phyloP scores from a whole-genome alignment of 92 coral and sea anemone genomes.

The Heliopora coerulea region DNA sequence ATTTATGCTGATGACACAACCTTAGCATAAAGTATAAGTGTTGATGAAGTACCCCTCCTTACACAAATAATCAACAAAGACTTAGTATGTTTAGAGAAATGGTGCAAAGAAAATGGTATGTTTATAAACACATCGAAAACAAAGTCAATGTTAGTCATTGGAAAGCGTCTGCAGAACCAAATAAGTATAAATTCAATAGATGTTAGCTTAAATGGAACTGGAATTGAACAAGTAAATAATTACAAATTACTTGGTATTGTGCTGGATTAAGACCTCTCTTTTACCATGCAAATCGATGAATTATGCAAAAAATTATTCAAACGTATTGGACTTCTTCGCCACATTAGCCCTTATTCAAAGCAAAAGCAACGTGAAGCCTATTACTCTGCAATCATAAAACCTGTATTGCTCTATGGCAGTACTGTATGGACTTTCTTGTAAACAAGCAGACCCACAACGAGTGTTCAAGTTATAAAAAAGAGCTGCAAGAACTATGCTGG shows the following conservation, averaged over 20 bases:
- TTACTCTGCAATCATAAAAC: conserved; percentile 31
- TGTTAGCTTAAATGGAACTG: conserved; percentile 24
- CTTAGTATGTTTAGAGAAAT: neutral
- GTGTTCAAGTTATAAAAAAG: conserved; percentile 29
- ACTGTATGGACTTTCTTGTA: conserved; percentile 40
- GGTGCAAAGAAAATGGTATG: conserved; percentile 3
- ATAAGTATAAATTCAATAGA: conserved; percentile 4
- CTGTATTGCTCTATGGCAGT: conserved; percentile 31
- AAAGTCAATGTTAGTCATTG: conserved; percentile 41
- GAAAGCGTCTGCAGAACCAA: conserved; percentile 35
- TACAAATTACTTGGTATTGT: conserved; percentile 47
- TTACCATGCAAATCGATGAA: too few relatives aligned
- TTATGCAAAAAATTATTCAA: conserved; percentile 11
- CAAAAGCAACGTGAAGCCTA: conserved; percentile 32
- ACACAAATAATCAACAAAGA: conserved; percentile 2
- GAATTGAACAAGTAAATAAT: conserved; percentile 25
- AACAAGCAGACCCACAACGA: conserved; percentile 31
- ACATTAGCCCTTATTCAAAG: conserved; percentile 35
- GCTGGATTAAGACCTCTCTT: conserved; percentile 39
- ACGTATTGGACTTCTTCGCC: conserved; percentile 46
- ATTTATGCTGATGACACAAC: conserved; percentile 58
- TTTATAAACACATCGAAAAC: conserved; percentile 23
- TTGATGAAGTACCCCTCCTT: neutral
- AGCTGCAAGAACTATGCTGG: conserved; percentile 45
- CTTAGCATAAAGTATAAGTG: conserved; percentile 10